These are phyloP conservation scores for Capitella teleta DNA, from an alignment of 1,140 invertebrate genomes.

Conservation along the genomic window DNA sequence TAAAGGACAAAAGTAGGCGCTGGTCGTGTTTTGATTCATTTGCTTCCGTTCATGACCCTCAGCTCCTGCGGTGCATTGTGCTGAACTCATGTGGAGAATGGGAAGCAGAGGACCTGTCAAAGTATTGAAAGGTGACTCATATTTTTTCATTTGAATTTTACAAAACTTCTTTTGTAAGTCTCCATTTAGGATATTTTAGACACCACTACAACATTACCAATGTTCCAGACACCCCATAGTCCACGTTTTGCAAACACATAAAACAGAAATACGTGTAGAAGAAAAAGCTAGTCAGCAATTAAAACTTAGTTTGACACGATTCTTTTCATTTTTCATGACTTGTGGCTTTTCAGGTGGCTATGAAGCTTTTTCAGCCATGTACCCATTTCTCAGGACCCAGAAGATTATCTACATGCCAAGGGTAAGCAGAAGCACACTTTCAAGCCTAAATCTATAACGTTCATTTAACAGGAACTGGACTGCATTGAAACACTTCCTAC, in stretches of 20 bases:
- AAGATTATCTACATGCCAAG: constrained; percentile 40
- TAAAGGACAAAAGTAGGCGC: no score
- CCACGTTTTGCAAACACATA: no score
- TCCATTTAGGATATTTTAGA: not conserved
- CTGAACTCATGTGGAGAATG: constrained; percentile 25
- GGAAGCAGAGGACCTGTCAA: constrained; percentile 34
- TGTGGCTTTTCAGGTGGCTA: constrained; percentile 34
- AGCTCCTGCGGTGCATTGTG: constrained; percentile 31
- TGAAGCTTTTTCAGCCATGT: constrained; percentile 39
- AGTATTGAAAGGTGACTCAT: constrained; percentile 30
- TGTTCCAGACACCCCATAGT: not conserved
- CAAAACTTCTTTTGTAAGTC: not conserved
- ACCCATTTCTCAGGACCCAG: constrained; percentile 42
- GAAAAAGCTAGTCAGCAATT: not conserved
- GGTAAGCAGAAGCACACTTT: constrained; percentile 16
- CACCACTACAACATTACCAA: not conserved
- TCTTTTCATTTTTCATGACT: not conserved
- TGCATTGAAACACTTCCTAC: constrained; percentile 35
- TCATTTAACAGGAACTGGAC: constrained; percentile 32
- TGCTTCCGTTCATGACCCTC: no score
- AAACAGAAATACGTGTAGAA: not conserved
- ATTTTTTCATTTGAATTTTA: not conserved
- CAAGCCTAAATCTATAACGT: not conserved
- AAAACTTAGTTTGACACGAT: not conserved
- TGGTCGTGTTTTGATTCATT: no score